phyloP scores from a whole-genome alignment of 2,113 vertebrate species.

The Heterochromis multidens region DNA sequence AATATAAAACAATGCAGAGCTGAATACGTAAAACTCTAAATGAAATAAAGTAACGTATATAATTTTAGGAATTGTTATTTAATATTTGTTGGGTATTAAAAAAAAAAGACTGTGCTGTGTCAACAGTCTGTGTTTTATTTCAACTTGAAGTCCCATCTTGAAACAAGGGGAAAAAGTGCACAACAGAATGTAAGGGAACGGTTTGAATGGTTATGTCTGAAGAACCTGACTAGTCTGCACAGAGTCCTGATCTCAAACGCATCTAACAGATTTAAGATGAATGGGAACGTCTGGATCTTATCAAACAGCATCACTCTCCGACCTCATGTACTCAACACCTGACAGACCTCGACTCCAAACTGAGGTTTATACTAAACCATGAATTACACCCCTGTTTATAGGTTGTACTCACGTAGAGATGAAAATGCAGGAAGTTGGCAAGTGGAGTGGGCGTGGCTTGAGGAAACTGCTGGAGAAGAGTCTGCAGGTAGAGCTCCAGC shows the following conservation, averaged over 20 bases:
- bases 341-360: background rate
- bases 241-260: background rate
- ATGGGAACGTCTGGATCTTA: background rate
- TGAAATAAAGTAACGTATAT: no score
- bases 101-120: background rate
- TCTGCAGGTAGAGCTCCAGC: constrained; percentile 92
- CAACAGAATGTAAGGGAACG: background rate
- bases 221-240: background rate
- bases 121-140: background rate
- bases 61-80: no score
- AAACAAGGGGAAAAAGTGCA: background rate
- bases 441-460: constrained; percentile 82
- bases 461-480: constrained; percentile 84
- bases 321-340: background rate
- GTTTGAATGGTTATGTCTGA: background rate
- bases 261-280: background rate
- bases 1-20: no score
- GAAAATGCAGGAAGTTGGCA: constrained; percentile 87
- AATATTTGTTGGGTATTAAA: no score
- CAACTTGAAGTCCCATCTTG: background rate
- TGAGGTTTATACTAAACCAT: background rate
- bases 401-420: constrained; percentile 90
- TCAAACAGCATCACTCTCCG: background rate
- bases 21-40: no score
- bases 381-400: background rate